These are phyloP conservation scores for Etia nguti DNA, from an alignment of 2,113 vertebrate species.

Conservation along the genomic window DNA sequence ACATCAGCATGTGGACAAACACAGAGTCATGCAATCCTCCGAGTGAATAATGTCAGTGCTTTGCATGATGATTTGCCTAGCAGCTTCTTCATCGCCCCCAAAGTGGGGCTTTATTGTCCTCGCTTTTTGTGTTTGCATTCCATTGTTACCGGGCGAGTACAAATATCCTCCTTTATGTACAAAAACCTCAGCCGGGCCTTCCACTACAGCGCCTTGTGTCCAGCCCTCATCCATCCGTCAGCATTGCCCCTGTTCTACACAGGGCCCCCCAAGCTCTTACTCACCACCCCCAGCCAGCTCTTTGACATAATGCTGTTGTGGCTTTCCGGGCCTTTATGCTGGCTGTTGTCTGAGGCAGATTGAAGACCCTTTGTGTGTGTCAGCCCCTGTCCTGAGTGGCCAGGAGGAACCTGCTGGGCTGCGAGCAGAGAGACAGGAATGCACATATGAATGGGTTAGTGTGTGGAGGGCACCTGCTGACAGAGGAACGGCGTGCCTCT, in stretches of 20 bases:
- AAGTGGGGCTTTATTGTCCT: slow-evolving; percentile 63
- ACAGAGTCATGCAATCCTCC: slow-evolving; percentile 38
- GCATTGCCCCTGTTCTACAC: slow-evolving; percentile 41
- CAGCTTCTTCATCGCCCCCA: slow-evolving; percentile 57
- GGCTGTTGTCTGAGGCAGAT: slow-evolving; percentile 67
- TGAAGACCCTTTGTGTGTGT: slow-evolving; percentile 67
- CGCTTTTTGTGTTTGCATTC: slow-evolving; percentile 62
- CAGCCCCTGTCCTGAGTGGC: slow-evolving; percentile 64
- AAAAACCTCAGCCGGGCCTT: slow-evolving; percentile 29
- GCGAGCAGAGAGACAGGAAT: slow-evolving; percentile 67
- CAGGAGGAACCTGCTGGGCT: slow-evolving; percentile 59
- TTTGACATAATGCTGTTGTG: slow-evolving; percentile 62
- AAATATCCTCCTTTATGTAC: slow-evolving; percentile 67
- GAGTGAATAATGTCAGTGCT: slow-evolving; percentile 62
- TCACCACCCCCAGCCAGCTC: slow-evolving; percentile 39
- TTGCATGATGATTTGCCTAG: slow-evolving; percentile 78
- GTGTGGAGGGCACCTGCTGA: slow-evolving; percentile 67
- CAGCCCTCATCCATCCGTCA: slow-evolving; percentile 69
- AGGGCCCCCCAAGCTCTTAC: slow-evolving; percentile 30
- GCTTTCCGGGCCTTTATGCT: slow-evolving; percentile 70
- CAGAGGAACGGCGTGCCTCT: slow-evolving; percentile 43
- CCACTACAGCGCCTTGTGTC: slow-evolving; percentile 22
- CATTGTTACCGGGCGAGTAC: slow-evolving; percentile 63
- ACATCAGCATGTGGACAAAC: slow-evolving; percentile 61
- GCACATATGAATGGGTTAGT: slow-evolving; percentile 65